These are phyloP conservation scores for Drosophila diplacantha DNA, from an alignment of 2,888 invertebrate species.

Conservation along the genomic window DNA sequence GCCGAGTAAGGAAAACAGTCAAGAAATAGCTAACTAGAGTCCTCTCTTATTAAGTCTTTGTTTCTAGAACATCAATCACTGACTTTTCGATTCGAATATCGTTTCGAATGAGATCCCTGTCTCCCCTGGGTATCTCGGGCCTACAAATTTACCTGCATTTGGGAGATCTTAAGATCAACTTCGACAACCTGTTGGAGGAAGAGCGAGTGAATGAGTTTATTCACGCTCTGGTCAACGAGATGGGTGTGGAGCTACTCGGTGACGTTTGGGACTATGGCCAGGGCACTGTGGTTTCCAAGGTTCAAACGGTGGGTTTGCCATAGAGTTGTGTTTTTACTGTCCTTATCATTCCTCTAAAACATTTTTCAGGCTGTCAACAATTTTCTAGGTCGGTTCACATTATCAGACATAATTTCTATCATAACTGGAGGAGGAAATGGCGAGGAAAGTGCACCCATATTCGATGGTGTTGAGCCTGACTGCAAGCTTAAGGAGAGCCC, in stretches of 20 bases:
- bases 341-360: not conserved
- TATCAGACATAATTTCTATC: slow-evolving; percentile 59
- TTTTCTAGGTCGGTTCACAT: slow-evolving; percentile 50
- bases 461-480: slow-evolving; percentile 72
- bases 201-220: slow-evolving; percentile 69
- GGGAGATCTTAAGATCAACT: slow-evolving; percentile 60
- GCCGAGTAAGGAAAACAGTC: slow-evolving; percentile 58
- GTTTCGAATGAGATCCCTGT: slow-evolving; percentile 55
- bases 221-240: slow-evolving; percentile 70
- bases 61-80: slow-evolving; percentile 52
- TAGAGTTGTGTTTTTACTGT: not conserved
- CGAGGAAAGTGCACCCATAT: slow-evolving; percentile 63
- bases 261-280: slow-evolving; percentile 71
- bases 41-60: not conserved
- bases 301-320: slow-evolving; percentile 58
- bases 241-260: slow-evolving; percentile 70
- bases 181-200: slow-evolving; percentile 70
- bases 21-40: not conserved
- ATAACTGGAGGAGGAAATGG: slow-evolving; percentile 59
- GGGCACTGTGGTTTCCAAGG: slow-evolving; percentile 39
- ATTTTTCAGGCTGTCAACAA: slow-evolving; percentile 62
- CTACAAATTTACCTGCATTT: slow-evolving; percentile 63
- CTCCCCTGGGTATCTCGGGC: slow-evolving; percentile 55
- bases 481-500: slow-evolving; percentile 52
- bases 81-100: slow-evolving; percentile 55